phyloP scores from a whole-genome alignment of 2,888 invertebrate species.

The Drosophila algonquin region DNA sequence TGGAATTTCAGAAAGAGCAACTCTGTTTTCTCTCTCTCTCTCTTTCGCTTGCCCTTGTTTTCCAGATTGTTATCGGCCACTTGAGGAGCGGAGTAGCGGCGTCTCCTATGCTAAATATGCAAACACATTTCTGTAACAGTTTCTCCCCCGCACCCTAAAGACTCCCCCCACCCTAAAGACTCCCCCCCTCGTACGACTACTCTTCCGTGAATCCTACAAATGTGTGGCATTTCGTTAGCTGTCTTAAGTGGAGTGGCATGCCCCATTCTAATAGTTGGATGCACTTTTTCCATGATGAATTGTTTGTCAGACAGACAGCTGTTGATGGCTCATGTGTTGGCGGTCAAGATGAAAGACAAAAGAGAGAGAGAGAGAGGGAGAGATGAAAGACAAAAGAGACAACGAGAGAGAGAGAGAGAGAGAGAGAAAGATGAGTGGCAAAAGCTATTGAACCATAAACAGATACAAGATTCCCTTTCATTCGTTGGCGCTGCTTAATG shows the following conservation, averaged over 20 bases:
- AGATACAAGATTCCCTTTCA: constrained; percentile 34
- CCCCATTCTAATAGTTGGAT: constrained; percentile 55
- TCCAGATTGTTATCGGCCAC: constrained; percentile 50
- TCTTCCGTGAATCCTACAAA: constrained; percentile 2
- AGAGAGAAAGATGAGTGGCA: constrained; percentile 40
- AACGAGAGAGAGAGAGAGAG: constrained; percentile 7
- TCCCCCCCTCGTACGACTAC: not conserved
- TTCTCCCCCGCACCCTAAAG: constrained; percentile 24
- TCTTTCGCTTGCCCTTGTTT: constrained; percentile 24
- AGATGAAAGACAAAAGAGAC: constrained; percentile 39
- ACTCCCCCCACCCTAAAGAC: constrained; percentile 7
- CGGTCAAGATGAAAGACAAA: constrained; percentile 67
- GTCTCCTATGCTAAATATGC: constrained; percentile 66
- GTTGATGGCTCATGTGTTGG: constrained; percentile 43
- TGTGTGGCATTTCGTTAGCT: constrained; percentile 66
- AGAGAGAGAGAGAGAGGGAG: constrained; percentile 23
- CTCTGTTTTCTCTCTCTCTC: not conserved
- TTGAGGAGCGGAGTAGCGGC: constrained; percentile 50
- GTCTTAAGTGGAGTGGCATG: constrained; percentile 33
- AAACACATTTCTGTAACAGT: constrained; percentile 68
- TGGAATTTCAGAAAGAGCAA: constrained; percentile 12
- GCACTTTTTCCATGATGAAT: constrained; percentile 64
- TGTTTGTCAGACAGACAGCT: constrained; percentile 55
- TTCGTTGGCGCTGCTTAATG: constrained; percentile 40
- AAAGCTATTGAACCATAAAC: constrained; percentile 69